Base-by-base conservation (phyloP, 2,888 invertebrate species). In the Galeruca laticollis region DNA sequence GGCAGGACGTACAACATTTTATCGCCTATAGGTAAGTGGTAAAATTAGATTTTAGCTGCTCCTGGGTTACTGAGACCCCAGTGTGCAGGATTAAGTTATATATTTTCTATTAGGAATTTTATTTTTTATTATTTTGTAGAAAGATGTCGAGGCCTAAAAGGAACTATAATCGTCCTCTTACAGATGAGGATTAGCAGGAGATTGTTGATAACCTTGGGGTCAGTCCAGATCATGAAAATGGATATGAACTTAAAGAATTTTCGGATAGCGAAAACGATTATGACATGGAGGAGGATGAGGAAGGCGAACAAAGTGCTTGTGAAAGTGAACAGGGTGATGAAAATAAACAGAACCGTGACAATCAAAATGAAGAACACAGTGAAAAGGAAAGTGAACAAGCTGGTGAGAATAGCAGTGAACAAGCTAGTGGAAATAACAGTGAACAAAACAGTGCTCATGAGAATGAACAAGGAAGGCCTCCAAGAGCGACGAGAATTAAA, bases 251-350 rank as follows among this genome's bases (percentile, higher is more conserved):
- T 37, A 10, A 10, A 37, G 37, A 37, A 37, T 37, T 37, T 6
- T 37, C 37, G 37, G 37, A 37, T 37, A 37, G 37, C 37, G 37
- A 37, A 37, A 37, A 37, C 37, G 37, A 37, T 37, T 37, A 37
- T 37, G 37, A 37, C 8, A 37, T 37, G 37, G 37, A 37, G 37
- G 37, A 37, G 37, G 37, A 37, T 37, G 11, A 37, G 37, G 11
- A 37, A 37, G 37, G 11, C 37, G 37, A n/a, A n/a, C n/a, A n/a
- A n/a, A n/a, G n/a, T n/a, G n/a, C n/a, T n/a, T n/a, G n/a, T n/a
- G n/a, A n/a, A n/a, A n/a, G n/a, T n/a, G n/a, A n/a, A n/a, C n/a
- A n/a, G n/a, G n/a, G n/a, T n/a, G n/a, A n/a, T n/a, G 37, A 37
- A 37, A 37, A 37, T 37, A 10, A 37, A 37, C 37, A 37, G 37